A percentile compares a stretch with the other conserved stretches of the same genome.
Conservation (phyloP, 2,113 vertebrate species). For the Menura novaehollandiae region DNA sequence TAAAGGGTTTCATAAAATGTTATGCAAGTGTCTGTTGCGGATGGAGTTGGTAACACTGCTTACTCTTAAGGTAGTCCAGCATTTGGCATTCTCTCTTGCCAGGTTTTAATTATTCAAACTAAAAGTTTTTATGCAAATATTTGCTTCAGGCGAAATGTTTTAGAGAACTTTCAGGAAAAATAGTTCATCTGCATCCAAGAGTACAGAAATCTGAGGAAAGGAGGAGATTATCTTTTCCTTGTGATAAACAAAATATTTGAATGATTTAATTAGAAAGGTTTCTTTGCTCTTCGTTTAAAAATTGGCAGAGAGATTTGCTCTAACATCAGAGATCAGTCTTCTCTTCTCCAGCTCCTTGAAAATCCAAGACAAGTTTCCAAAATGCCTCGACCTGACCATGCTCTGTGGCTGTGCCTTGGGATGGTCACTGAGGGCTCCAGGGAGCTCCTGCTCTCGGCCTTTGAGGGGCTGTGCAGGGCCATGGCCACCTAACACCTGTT, state of each 20-base stretch:
- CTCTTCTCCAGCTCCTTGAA: background rate
- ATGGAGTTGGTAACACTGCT: background rate
- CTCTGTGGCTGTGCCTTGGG: background rate
- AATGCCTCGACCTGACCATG: rapidly evolving
- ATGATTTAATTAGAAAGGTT: background rate
- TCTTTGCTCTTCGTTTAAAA: background rate
- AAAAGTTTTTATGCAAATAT: slow-evolving; percentile 32
- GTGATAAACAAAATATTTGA: background rate
- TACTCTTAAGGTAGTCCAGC: slow-evolving; percentile 33
- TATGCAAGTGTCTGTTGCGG: slow-evolving; percentile 20
- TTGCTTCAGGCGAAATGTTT: slow-evolving; percentile 31
- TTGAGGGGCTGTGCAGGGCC: background rate
- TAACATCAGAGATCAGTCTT: background rate
- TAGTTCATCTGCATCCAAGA: background rate
- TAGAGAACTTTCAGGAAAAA: background rate
- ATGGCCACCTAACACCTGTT: background rate
- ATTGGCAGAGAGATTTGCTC: background rate
- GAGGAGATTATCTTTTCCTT: background rate
- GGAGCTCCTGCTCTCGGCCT: background rate
- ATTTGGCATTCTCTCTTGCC: slow-evolving; percentile 21
- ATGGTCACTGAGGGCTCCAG: background rate
- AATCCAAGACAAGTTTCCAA: background rate
- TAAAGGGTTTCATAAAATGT: slow-evolving; percentile 5
- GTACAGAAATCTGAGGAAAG: background rate
- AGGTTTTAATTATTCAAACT: slow-evolving; percentile 47